These are phyloP conservation scores for Silurus glanis DNA, from an alignment of 2,113 vertebrate genomes.

Conservation along the genomic window DNA sequence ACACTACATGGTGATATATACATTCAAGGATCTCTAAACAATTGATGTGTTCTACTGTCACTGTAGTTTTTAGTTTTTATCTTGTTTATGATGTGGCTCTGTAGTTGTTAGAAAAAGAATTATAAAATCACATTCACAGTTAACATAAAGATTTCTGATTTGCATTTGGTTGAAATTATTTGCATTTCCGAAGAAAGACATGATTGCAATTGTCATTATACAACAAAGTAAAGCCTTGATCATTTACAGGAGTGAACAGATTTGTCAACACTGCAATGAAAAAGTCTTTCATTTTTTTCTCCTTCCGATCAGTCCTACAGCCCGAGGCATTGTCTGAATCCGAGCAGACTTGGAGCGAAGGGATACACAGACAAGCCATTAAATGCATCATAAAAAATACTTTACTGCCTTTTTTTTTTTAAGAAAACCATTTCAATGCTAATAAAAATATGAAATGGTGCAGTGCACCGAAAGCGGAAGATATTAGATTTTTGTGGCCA, in stretches of 20 bases:
- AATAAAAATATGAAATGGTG: constrained; percentile 26
- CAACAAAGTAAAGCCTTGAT: constrained; percentile 26
- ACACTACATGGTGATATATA: constrained; percentile 3
- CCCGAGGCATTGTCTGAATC: constrained; percentile 9
- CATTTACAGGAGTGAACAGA: constrained; percentile 41
- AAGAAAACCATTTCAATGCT: constrained; percentile 39
- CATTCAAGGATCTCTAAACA: neutral
- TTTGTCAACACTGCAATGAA: constrained; percentile 52
- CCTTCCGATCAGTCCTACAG: constrained; percentile 29
- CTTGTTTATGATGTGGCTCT: neutral
- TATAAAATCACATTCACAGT: neutral
- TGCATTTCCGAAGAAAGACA: neutral
- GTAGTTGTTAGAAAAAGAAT: neutral
- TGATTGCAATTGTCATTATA: neutral
- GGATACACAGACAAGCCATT: constrained; percentile 41
- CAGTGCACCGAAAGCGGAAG: neutral
- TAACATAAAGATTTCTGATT: neutral
- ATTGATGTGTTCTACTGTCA: neutral
- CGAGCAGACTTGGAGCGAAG: constrained; percentile 2
- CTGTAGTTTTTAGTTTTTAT: constrained; percentile 10
- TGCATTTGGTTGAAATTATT: constrained; percentile 11
- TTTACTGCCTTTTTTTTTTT: constrained; percentile 48
- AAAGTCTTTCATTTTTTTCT: constrained; percentile 35
- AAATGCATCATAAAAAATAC: constrained; percentile 52
- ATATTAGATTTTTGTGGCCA: neutral